Evolutionary conservation across 2,888 invertebrate species (phyloP), one percentile per base, ranked within the genome.

Genomic region (Erebia ligea): DNA sequence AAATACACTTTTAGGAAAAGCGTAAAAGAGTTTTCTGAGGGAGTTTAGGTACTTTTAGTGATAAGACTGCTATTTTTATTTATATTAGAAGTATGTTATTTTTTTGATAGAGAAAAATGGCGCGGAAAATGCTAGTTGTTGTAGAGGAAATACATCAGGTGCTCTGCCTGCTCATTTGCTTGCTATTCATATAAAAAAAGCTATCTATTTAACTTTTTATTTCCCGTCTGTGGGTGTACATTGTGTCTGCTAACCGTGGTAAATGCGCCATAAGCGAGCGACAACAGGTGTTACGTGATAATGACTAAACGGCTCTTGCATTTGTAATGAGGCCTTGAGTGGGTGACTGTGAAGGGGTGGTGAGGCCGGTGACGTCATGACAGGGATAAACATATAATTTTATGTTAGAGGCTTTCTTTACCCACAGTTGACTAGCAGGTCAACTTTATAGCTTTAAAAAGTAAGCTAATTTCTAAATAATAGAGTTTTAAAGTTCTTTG

Each of bases 281-380:
- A 89, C 89, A 90, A 89, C 92, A 92, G 91, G 92, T 92, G 91
- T 84, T 84, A 84, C 83, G 84, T 84, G 89, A 86, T 91, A 91
- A 91, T 90, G 90, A 89, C 88, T 90, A 89, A 89, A 90, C 89
- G 90, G 86, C 69, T 62, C 69, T 68, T 75, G 73, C 71, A 75
- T 75, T 67, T 54, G 69, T 73, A 73, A 75, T 73, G 75, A 73
- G 62, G 59, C 59, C 64, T 69, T 68, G 69, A 75, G 73, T 75
- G 69, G 66, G 63, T 69, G n/a, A 57, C 68, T 50, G 64, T 69
- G 58, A 68, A 68, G 73, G 67, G 65, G 56, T 64, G 58, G 57
- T 64, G 58, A 64, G 67, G 65, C 48, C 56, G 58, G 57, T 67
- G 58, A 64, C 52, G 69, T 70, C 54, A 65, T 25, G 19, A 57